These are phyloP conservation scores for Blastobasis lacticolella DNA, from an alignment of 2,888 invertebrate species.

Conservation along the genomic window DNA sequence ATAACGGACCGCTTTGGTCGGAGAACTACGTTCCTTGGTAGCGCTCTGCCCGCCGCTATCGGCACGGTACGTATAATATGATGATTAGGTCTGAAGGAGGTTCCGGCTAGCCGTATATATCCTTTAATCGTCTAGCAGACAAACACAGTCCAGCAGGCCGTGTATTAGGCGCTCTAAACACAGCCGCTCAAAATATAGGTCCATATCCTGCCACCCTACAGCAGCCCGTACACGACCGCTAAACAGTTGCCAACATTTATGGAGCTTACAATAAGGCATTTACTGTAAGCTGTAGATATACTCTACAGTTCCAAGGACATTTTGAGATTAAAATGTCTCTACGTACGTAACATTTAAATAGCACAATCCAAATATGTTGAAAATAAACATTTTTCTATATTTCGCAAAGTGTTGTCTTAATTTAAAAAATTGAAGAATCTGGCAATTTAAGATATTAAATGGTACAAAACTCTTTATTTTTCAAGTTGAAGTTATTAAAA, in stretches of 20 bases:
- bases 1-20: conserved; percentile 47
- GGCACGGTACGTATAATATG: conserved; percentile 37
- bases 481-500: conserved; percentile 5
- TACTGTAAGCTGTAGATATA: neutral
- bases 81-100: neutral
- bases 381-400: neutral
- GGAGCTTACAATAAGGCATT: neutral
- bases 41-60: conserved; percentile 33
- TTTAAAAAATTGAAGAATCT: no score
- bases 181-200: neutral
- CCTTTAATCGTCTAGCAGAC: neutral
- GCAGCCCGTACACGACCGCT: neutral
- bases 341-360: neutral
- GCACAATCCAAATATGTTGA: neutral
- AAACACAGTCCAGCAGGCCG: neutral
- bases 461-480: neutral
- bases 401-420: neutral
- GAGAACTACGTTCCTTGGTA: conserved; percentile 38
- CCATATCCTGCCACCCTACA: neutral
- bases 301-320: neutral
- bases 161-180: neutral
- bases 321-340: neutral
- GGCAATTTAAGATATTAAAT: neutral
- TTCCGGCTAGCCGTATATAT: neutral
- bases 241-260: neutral